Evolutionary conservation across 1,140 invertebrate species (phyloP).

Genomic region (Eumeta japonica): DNA sequence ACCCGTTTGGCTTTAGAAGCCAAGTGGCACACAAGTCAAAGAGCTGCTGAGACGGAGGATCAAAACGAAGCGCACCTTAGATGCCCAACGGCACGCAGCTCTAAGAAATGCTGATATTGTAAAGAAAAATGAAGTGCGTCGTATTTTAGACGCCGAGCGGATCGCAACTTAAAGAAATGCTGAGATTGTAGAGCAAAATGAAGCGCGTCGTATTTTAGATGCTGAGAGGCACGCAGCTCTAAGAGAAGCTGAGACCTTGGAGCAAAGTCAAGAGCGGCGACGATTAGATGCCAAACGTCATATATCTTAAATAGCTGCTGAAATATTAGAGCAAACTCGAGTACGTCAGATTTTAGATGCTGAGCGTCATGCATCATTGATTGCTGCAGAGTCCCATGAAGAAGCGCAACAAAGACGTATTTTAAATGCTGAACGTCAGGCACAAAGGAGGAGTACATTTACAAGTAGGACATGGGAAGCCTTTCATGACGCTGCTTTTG

Average conservation of each 20-base stretch:
- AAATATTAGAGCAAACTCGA: neutral
- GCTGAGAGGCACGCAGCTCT: slow-evolving; percentile 11
- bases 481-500: slow-evolving; percentile 17
- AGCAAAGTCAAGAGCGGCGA: slow-evolving; percentile 9
- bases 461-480: slow-evolving; percentile 15
- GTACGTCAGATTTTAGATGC: slow-evolving; percentile 7
- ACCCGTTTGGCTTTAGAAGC: slow-evolving; percentile 9
- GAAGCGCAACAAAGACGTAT: slow-evolving; percentile 10
- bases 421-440: slow-evolving; percentile 13
- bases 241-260: slow-evolving; percentile 10
- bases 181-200: slow-evolving; percentile 13
- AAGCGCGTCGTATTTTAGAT: slow-evolving; percentile 9
- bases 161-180: slow-evolving; percentile 9
- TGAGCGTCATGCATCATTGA: slow-evolving; percentile 12
- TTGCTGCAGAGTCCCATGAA: slow-evolving; percentile 12
- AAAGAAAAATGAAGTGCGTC: neutral
- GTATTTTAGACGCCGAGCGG: slow-evolving; percentile 11
- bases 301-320: slow-evolving; percentile 3
- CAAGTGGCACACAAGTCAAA: slow-evolving; percentile 11
- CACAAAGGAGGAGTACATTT: slow-evolving; percentile 11
- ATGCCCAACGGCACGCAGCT: slow-evolving; percentile 7
- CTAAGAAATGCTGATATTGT: slow-evolving; percentile 3
- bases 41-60: slow-evolving; percentile 10
- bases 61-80: slow-evolving; percentile 9
- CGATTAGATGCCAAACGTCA: slow-evolving; percentile 7